phyloP scores from a whole-genome alignment of 2,888 invertebrate species.

The Drosophila kokeensis region DNA sequence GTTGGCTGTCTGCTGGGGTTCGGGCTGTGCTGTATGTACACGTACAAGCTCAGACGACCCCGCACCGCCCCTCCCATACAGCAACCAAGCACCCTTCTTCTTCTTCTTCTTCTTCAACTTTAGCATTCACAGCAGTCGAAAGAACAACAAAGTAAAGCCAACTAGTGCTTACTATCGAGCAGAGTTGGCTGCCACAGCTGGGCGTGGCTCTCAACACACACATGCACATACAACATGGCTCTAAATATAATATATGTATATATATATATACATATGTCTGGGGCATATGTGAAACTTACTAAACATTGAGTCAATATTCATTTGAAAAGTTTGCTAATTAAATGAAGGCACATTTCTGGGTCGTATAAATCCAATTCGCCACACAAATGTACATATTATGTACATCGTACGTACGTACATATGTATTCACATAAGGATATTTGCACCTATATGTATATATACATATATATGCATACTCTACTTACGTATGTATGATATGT shows the following conservation, averaged over 20 bases:
- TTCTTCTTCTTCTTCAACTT: not conserved
- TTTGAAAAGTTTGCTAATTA: conserved; percentile 31
- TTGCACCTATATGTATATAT: not conserved
- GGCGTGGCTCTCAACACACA: conserved; percentile 9
- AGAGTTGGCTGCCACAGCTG: conserved; percentile 1
- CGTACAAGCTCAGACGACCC: not conserved
- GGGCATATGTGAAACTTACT: not conserved
- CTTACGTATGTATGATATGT: not conserved
- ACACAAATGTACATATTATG: not conserved
- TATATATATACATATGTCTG: not conserved
- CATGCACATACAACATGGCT: not conserved
- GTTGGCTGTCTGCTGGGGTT: not conserved
- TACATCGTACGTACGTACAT: not conserved
- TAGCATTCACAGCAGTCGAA: not conserved
- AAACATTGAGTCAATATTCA: conserved; percentile 11
- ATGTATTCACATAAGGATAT: not conserved
- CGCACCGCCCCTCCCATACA: not conserved
- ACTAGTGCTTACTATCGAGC: conserved; percentile 5
- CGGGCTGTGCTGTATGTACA: not conserved
- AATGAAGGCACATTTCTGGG: conserved; percentile 18
- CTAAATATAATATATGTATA: not conserved
- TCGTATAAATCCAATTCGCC: conserved; percentile 2
- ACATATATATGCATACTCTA: not conserved
- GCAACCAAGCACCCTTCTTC: not conserved
- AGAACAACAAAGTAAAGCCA: conserved; percentile 10